phyloP scores from a whole-genome alignment of 2,888 invertebrate species.

The Amblyjoppa proteus region DNA sequence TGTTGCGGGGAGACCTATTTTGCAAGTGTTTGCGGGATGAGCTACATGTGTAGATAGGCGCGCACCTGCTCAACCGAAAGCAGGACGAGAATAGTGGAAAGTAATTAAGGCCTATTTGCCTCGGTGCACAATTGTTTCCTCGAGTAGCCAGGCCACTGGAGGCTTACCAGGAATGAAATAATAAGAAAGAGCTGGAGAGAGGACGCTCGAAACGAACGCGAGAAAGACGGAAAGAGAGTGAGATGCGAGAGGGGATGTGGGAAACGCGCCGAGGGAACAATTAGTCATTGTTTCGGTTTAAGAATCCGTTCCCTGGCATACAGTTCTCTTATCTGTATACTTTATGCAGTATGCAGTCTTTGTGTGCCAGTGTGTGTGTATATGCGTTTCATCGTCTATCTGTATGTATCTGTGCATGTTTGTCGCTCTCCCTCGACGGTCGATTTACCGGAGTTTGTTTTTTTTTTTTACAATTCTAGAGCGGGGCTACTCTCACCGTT shows the following conservation, averaged over 20 bases:
- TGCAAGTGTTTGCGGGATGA: constrained; percentile 22
- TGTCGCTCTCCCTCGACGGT: neutral
- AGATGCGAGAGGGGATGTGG: constrained; percentile 59
- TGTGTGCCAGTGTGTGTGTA: neutral
- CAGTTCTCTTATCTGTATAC: constrained; percentile 43
- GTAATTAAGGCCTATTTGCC: constrained; percentile 63
- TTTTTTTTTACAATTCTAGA: constrained; percentile 3
- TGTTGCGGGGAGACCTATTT: constrained; percentile 6
- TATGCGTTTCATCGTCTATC: constrained; percentile 2
- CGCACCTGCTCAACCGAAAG: constrained; percentile 44
- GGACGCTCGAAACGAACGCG: neutral
- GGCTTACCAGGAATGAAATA: constrained; percentile 65
- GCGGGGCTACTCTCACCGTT: neutral
- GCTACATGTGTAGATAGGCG: constrained; percentile 23
- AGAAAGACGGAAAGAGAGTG: constrained; percentile 44
- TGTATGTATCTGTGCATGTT: constrained; percentile 8
- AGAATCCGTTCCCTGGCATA: constrained; percentile 53
- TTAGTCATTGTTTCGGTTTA: constrained; percentile 67
- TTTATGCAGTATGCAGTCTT: constrained; percentile 22
- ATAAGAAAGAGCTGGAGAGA: constrained; percentile 52
- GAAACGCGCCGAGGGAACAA: constrained; percentile 65
- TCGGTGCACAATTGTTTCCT: constrained; percentile 67
- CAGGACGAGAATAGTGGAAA: constrained; percentile 58
- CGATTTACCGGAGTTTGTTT: constrained; percentile 12
- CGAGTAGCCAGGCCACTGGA: constrained; percentile 65